Evolutionary conservation across 2,113 vertebrate species (phyloP), one percentile per base, ranked within the genome.

Genomic region (Ictalurus punctatus): DNA sequence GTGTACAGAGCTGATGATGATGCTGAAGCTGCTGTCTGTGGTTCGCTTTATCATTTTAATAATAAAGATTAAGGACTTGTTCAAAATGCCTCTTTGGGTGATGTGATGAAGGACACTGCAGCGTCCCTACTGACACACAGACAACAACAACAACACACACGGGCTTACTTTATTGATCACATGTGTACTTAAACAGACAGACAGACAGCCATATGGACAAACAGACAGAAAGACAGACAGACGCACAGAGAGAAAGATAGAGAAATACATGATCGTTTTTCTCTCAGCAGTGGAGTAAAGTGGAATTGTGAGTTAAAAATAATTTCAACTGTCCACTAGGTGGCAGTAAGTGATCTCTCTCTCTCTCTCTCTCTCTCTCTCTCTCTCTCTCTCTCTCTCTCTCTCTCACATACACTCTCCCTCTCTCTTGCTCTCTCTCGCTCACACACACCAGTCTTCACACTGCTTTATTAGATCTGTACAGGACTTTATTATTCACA

Each of bases 401-500:
- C 1, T 73, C 27, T 25, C n/a, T 48, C 59, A 48, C 61, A 89
- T 19, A 58, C 67, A 37, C 6, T 69, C 23, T 73, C 16, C 37
- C 30, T 40, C 17, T 44, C 37, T 44, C 73, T 76, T 40, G 3
- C 37, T 40, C 37, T 40, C 37, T 40, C 37, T 40, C 37, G 37
- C 37, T 21, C 27, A n/a, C 40, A 73, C 67, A 37, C 12, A 79
- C 44, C 54, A 82, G 17, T 90, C 59, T 76, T 88, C 63, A 83
- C 80, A 83, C 30, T 81, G 23, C 54, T 91, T 84, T 87, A 91
- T 89, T 87, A 85, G 61, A 87, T 89, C 85, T 84, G 83, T 84
- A 89, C 74, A 89, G 63, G 76, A 37, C 59, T 89, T 87, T 61
- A 83, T 86, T 85, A 85, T 85, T 89, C 87, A 89, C 74, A 30